These are phyloP conservation scores for Leptestheria dahalacensis DNA, from an alignment of 1,140 invertebrate genomes.

Conservation along the genomic window DNA sequence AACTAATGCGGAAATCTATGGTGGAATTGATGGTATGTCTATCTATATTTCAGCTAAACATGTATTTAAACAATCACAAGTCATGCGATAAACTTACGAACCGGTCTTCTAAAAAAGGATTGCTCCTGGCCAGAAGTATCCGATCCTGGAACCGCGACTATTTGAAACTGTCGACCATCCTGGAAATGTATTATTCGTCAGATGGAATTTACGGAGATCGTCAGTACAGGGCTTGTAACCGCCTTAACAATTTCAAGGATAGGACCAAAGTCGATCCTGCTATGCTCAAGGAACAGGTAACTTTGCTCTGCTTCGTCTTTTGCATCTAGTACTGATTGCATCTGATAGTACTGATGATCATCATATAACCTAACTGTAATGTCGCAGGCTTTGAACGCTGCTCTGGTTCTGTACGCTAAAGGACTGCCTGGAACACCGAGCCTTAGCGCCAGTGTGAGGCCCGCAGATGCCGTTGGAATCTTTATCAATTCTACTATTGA, in stretches of 20 bases:
- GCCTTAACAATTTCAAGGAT: conserved; percentile 36
- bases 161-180: conserved; percentile 43
- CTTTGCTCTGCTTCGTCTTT: conserved; percentile 26
- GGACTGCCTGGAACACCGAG: conserved; percentile 8
- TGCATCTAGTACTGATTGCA: conserved; percentile 31
- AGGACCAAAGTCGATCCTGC: conserved; percentile 29
- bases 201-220: conserved; percentile 41
- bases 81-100: neutral
- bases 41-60: too few species aligned
- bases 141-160: conserved; percentile 26
- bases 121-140: conserved; percentile 28
- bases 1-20: conserved; percentile 56
- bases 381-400: conserved; percentile 13
- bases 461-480: conserved; percentile 2
- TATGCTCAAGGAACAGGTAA: conserved; percentile 30
- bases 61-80: too few species aligned
- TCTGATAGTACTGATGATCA: neutral
- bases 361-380: conserved; percentile 16
- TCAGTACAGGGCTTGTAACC: conserved; percentile 46
- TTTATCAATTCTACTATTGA: neutral
- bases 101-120: neutral
- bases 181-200: conserved; percentile 61
- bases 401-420: neutral
- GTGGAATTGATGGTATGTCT: conserved; percentile 51
- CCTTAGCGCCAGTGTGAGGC: neutral